These are phyloP conservation scores for rat (Rattus norvegicus) DNA, from an alignment of 2,113 vertebrate species.

Conservation along the genomic window DNA sequence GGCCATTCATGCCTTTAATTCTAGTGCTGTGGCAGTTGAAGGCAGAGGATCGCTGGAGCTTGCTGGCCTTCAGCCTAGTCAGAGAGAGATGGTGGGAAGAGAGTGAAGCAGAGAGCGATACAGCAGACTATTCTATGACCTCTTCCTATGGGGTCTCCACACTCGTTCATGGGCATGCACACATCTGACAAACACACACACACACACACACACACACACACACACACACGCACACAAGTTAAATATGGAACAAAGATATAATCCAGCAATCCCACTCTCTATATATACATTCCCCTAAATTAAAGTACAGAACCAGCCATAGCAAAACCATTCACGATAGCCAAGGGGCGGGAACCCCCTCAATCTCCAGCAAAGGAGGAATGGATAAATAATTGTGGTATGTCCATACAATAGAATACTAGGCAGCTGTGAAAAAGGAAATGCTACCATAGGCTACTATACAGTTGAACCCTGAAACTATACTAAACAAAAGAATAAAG, in stretches of 20 bases:
- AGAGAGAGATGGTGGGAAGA: background rate
- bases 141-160: background rate
- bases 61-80: background rate
- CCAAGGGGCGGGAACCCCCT: background rate
- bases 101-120: background rate
- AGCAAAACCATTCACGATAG: background rate
- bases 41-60: background rate
- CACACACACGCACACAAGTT: background rate
- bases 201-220: background rate
- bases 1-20: background rate
- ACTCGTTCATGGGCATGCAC: background rate
- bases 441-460: too few species aligned
- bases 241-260: background rate
- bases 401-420: accelerated
- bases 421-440: background rate
- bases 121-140: background rate
- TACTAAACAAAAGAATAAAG: background rate
- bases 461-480: background rate
- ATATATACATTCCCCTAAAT: background rate
- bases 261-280: background rate
- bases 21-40: background rate
- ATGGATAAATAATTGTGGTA: too few species aligned
- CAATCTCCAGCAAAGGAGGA: background rate
- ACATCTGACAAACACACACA: background rate
- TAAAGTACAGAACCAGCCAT: background rate